These are phyloP conservation scores for Myxocyprinus asiaticus DNA, from an alignment of 2,113 vertebrate species.

Conservation along the genomic window DNA sequence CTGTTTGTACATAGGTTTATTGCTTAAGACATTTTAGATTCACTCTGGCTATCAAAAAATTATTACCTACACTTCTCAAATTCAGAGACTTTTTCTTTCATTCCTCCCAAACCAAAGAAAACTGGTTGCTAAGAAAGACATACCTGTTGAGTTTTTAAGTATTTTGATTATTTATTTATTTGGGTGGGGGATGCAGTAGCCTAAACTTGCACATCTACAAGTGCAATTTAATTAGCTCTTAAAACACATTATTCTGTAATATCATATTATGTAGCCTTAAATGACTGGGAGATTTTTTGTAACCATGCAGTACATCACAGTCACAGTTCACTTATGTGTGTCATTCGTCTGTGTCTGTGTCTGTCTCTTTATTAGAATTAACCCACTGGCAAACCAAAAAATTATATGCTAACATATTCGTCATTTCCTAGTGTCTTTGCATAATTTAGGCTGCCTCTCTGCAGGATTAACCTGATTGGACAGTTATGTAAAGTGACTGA, in stretches of 20 bases:
- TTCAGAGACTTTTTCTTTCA: neutral
- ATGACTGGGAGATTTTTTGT: constrained; percentile 12
- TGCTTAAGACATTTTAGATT: constrained; percentile 23
- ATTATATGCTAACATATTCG: constrained; percentile 60
- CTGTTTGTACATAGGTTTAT: constrained; percentile 19
- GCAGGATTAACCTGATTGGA: constrained; percentile 58
- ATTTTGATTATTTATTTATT: no score
- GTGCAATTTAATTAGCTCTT: no score
- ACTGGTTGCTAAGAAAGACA: neutral
- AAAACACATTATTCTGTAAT: no score
- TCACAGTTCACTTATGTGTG: neutral
- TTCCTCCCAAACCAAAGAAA: neutral
- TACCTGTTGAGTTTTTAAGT: no score
- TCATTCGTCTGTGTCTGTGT: constrained; percentile 21
- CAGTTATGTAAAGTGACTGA: constrained; percentile 54
- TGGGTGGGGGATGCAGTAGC: neutral
- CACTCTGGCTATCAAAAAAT: constrained; percentile 37
- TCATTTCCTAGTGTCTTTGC: constrained; percentile 51
- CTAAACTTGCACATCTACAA: neutral
- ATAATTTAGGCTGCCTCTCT: constrained; percentile 52
- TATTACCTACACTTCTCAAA: constrained; percentile 17
- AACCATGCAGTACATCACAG: neutral
- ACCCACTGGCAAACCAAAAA: constrained; percentile 48
- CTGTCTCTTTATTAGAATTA: constrained; percentile 43
- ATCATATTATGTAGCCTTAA: no score